Evolutionary conservation across 2,797 vertebrate species (phyloP).

Genomic region (Acanthurus leucopareius): DNA sequence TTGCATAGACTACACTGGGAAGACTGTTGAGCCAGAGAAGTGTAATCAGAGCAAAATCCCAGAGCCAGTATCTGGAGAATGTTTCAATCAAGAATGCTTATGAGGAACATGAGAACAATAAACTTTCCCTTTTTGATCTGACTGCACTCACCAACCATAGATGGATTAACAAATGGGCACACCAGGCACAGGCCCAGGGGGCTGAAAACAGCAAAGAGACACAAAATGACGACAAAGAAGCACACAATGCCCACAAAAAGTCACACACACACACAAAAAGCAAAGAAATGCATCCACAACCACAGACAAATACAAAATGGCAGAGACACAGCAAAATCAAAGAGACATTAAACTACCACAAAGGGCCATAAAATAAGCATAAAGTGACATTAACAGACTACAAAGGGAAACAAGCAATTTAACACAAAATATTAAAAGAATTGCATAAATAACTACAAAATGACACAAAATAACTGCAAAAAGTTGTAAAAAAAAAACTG

Average conservation of each 20-base stretch:
- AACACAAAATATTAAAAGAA: background rate
- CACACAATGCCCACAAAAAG: background rate
- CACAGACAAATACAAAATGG: background rate
- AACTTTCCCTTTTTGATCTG: conserved; percentile 69
- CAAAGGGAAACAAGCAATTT: background rate
- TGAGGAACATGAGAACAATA: conserved; percentile 47
- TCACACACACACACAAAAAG: background rate
- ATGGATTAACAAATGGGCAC: conserved; percentile 21
- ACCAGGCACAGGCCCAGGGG: background rate
- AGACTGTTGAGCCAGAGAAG: conserved; percentile 83
- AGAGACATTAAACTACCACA: background rate
- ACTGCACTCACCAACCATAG: conserved; percentile 70
- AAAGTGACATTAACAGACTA: background rate
- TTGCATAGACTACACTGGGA: conserved; percentile 88
- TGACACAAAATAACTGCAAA: background rate
- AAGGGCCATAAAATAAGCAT: background rate
- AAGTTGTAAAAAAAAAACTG: background rate
- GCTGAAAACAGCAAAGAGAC: background rate
- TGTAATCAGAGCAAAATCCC: conserved; percentile 85
- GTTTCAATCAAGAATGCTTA: conserved; percentile 87
- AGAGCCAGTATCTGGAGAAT: conserved; percentile 71
- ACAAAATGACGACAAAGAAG: background rate
- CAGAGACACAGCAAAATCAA: background rate
- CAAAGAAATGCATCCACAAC: background rate
- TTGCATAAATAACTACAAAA: background rate